Percentiles rank a stretch among this genome's conserved stretches.
Conservation (phyloP, 2,888 invertebrate species). For the Dusona sp. region DNA sequence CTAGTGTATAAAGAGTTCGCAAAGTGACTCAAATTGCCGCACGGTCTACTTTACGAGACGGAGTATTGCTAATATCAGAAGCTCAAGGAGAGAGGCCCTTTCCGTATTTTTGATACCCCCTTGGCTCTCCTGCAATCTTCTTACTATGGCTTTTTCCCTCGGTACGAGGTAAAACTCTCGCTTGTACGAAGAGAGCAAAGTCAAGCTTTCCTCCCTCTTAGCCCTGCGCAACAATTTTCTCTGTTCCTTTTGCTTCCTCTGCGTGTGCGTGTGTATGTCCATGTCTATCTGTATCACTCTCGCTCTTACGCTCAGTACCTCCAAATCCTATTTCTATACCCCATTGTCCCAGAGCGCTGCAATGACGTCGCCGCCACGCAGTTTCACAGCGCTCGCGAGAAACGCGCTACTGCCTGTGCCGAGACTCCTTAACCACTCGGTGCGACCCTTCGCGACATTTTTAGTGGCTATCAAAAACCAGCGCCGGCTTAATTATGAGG, state of each 20-base stretch:
- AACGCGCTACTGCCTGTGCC: constrained; percentile 62
- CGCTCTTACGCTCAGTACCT: constrained; percentile 39
- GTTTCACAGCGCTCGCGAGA: constrained; percentile 54
- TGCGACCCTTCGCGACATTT: constrained; percentile 83
- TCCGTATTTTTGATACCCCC: neutral
- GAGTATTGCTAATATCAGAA: constrained; percentile 83
- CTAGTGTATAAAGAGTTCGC: constrained; percentile 83
- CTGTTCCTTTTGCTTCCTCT: neutral
- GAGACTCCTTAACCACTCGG: constrained; percentile 81
- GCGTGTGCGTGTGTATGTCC: neutral
- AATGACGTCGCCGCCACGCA: constrained; percentile 39
- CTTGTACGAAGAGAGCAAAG: constrained; percentile 1
- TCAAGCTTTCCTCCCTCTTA: constrained; percentile 15
- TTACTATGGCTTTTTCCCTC: constrained; percentile 43
- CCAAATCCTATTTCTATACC: constrained; percentile 18
- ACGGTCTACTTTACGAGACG: constrained; percentile 82
- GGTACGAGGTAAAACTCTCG: constrained; percentile 40
- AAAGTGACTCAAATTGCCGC: constrained; percentile 84
- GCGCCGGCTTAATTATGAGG: constrained; percentile 83
- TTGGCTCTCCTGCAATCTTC: neutral
- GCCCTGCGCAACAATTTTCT: constrained; percentile 23
- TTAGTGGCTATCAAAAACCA: constrained; percentile 84
- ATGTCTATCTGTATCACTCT: constrained; percentile 3
- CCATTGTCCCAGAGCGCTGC: neutral
- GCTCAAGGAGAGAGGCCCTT: constrained; percentile 72